Base-by-base conservation (phyloP, 1,140 invertebrate genomes). In the Ips nitidus region DNA sequence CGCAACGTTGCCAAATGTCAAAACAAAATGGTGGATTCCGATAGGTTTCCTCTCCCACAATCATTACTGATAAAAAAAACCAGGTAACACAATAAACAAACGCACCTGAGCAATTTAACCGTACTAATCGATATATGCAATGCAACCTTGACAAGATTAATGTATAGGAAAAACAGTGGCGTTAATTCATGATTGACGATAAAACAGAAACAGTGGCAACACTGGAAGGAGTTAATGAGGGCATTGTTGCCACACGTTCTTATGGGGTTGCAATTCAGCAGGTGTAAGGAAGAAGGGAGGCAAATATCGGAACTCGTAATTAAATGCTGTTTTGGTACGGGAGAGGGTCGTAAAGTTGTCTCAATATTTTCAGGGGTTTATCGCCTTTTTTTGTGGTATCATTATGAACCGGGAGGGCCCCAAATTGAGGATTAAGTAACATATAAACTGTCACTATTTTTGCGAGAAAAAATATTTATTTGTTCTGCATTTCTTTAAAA, bases 281-380 rank as follows among this genome's bases (percentile, higher is more conserved):
- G 66, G 66, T 69, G 66, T 69, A 69, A 69, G 66, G 66, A 69
- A 69, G 66, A 69, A 62, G 50, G 57, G 45, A 3, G 43, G 58
- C 45, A 69, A 69, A 69, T 69, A 61, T 69, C 57, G 58, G 58
- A 69, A 69, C 58, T 67, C 40, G 6, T 64, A 67, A 67, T 67
- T 67, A 67, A 59, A 59, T 42, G 43, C 45, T 41, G 55, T 52
- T 22, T 59, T 67, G 7, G 39, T 59, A 58, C 40, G 39, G 40
- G 55, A 43, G 57, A 41, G 2, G n/a, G 55, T 41, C 61, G 61
- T 64, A 52, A 52, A 64, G 42, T 61, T 43, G 40, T 4, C 5
- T 36, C 52, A 37, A 22, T 55, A 55, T 55, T 22, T 22, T 22
- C 22, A 22, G n/a, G 37, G 52, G n/a, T 55, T 55, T 55, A 59